Percentiles rank a stretch among this genome's conserved stretches.
phyloP scores from a whole-genome alignment of 1,140 invertebrate genomes.

The Cotesia chilonis region DNA sequence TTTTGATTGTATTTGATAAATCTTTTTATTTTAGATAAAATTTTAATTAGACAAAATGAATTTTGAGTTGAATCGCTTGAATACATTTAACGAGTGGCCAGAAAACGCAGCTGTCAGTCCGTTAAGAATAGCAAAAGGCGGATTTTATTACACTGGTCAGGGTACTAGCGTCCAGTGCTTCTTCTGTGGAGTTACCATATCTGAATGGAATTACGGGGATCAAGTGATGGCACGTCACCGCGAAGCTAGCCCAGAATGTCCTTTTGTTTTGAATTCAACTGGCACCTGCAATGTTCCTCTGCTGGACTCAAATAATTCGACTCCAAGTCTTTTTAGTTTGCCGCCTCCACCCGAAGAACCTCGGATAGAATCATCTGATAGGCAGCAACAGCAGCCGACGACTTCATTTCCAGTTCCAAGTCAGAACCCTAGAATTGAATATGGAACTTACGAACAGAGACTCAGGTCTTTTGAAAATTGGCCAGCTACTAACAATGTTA shows the following conservation, averaged over 20 bases:
- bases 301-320: constrained; percentile 39
- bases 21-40: no score
- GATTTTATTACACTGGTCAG: constrained; percentile 80
- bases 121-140: constrained; percentile 77
- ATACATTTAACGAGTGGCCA: constrained; percentile 79
- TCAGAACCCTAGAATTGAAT: constrained; percentile 42
- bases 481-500: constrained; percentile 69
- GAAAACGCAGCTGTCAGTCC: constrained; percentile 71
- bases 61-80: constrained; percentile 73
- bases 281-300: constrained; percentile 74
- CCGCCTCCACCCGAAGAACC: not conserved
- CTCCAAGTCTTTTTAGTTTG: constrained; percentile 32
- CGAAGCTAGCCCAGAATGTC: constrained; percentile 72
- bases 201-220: constrained; percentile 80
- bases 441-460: constrained; percentile 65
- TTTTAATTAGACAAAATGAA: constrained; percentile 66
- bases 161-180: constrained; percentile 79
- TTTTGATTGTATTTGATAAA: no score
- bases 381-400: not conserved
- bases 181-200: constrained; percentile 75
- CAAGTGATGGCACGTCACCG: constrained; percentile 74
- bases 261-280: constrained; percentile 74
- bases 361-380: not conserved
- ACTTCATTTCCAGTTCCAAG: constrained; percentile 8
- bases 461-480: constrained; percentile 72